phyloP scores from a whole-genome alignment of 2,797 vertebrate genomes.

The Brachymystax lenok region DNA sequence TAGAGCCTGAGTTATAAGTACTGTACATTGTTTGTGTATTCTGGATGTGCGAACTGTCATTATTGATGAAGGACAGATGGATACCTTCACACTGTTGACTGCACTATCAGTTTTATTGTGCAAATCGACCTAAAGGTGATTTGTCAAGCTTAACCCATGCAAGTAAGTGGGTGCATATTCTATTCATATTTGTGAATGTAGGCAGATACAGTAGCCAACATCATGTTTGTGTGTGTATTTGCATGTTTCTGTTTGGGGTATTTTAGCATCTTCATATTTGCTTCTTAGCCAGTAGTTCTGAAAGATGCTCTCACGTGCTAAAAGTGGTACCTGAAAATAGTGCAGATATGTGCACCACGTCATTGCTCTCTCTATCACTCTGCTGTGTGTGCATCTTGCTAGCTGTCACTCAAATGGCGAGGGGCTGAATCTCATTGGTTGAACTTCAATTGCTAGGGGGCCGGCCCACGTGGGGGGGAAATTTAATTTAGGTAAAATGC shows the following conservation, averaged over 20 bases:
- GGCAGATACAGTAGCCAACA: background rate
- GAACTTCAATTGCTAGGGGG: too few relatives aligned
- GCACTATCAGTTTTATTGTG: background rate
- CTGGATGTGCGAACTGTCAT: background rate
- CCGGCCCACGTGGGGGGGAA: too few relatives aligned
- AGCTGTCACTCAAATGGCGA: too few relatives aligned
- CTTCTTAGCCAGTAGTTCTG: too few relatives aligned
- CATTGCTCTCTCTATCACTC: too few relatives aligned
- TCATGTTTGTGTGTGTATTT: background rate
- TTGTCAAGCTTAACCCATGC: background rate
- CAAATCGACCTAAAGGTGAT: background rate
- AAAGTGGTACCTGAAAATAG: too few relatives aligned
- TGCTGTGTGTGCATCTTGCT: too few relatives aligned
- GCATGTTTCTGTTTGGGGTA: background rate
- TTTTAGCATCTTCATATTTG: background rate
- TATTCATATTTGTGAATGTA: too few relatives aligned
- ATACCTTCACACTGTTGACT: background rate
- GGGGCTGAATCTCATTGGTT: too few relatives aligned
- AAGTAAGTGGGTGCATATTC: background rate
- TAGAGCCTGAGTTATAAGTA: background rate
- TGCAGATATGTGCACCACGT: too few relatives aligned
- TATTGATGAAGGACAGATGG: background rate
- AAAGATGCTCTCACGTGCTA: too few relatives aligned
- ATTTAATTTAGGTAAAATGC: too few relatives aligned
- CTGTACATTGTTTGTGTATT: background rate